phyloP scores from a whole-genome alignment of 2,113 vertebrate species.

The Phaethon lepturus region DNA sequence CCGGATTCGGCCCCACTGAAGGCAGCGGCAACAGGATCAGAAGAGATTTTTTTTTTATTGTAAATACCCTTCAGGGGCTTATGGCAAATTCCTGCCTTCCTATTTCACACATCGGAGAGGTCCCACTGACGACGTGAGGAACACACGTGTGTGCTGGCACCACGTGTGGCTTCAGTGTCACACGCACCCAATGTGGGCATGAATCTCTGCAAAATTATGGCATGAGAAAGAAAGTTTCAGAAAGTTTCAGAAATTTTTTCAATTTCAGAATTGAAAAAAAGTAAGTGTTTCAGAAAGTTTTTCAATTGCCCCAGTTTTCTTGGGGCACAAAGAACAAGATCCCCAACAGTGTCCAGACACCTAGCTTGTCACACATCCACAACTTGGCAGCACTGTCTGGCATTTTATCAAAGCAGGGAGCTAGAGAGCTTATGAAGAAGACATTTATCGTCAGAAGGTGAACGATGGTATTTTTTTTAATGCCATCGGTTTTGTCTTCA shows the following conservation, averaged over 20 bases:
- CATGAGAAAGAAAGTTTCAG: too few relatives aligned
- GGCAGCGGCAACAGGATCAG: not conserved
- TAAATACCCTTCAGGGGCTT: not conserved
- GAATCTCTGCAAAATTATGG: not conserved
- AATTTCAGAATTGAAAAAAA: not conserved
- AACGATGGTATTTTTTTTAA: not conserved
- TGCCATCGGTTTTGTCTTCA: not conserved
- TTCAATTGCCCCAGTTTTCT: not conserved
- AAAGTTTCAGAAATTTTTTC: not conserved
- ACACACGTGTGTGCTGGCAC: not conserved
- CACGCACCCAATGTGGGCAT: rapidly evolving
- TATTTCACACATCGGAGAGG: not conserved
- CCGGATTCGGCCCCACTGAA: not conserved
- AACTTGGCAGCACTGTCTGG: not conserved
- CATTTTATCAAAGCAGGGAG: not conserved
- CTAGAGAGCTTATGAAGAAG: not conserved
- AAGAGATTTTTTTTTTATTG: not conserved
- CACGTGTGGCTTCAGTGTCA: not conserved
- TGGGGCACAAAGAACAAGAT: not conserved
- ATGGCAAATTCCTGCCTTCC: not conserved
- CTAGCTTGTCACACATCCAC: not conserved
- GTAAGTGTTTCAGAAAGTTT: not conserved
- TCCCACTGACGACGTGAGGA: not conserved
- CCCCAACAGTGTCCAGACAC: not conserved
- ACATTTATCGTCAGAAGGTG: not conserved